phyloP scores from a whole-genome alignment of 2,888 invertebrate genomes.

The Tuta absoluta region DNA sequence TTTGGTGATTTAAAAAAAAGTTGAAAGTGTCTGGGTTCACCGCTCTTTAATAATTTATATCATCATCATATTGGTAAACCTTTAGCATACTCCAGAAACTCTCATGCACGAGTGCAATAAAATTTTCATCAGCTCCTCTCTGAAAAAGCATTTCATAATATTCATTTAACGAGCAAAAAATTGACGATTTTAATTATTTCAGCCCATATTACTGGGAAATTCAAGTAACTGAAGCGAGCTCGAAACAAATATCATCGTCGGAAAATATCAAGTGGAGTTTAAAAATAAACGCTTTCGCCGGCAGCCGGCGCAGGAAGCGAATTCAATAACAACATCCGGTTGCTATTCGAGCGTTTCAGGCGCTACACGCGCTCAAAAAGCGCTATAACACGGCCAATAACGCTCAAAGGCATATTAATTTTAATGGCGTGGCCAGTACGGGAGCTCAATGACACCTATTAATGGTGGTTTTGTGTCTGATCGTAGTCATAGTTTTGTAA shows the following conservation, averaged over 20 bases:
- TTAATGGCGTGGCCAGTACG: conserved; percentile 36
- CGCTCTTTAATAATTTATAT: too few relatives aligned
- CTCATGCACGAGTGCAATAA: background rate
- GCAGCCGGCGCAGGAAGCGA: conserved; percentile 36
- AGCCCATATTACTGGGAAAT: conserved; percentile 15
- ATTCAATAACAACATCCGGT: conserved; percentile 38
- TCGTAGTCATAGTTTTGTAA: too few relatives aligned
- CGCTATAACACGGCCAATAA: conserved; percentile 32
- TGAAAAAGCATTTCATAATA: conserved; percentile 7
- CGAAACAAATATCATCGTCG: conserved; percentile 26
- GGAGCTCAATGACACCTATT: background rate
- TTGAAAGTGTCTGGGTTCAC: too few relatives aligned
- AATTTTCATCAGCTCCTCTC: background rate
- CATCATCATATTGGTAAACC: too few relatives aligned
- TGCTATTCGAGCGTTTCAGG: conserved; percentile 35
- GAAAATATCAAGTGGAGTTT: conserved; percentile 31
- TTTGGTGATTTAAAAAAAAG: too few relatives aligned
- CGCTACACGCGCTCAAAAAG: conserved; percentile 34
- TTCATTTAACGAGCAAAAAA: conserved; percentile 14
- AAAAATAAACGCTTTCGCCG: conserved; percentile 31
- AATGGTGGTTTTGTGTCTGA: background rate
- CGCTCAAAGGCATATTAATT: conserved; percentile 51
- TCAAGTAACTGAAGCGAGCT: conserved; percentile 7
- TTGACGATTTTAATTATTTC: conserved; percentile 10
- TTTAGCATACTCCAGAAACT: background rate